Conservation (phyloP, 2,888 invertebrate species). For the Drosophila mimetica region DNA sequence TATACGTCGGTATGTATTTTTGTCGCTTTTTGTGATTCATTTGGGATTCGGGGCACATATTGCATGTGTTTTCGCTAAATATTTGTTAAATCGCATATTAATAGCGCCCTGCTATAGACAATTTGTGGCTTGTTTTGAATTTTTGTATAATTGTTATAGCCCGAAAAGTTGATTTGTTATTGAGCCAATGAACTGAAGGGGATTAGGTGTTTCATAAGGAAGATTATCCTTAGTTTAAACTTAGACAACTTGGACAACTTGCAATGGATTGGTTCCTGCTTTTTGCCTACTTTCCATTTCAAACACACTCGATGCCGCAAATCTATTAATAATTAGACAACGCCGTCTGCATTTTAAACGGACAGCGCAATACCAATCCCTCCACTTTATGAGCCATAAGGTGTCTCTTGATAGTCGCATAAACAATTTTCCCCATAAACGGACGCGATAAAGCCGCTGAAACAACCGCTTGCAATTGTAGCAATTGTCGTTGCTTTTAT, state of each 20-base stretch:
- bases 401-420: slow-evolving; percentile 71
- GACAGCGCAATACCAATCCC: slow-evolving; percentile 1
- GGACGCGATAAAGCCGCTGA: slow-evolving; percentile 28
- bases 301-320: slow-evolving; percentile 41
- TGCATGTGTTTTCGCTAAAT: slow-evolving; percentile 80
- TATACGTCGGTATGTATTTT: no score
- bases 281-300: slow-evolving; percentile 57
- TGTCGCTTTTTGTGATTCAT: slow-evolving; percentile 52
- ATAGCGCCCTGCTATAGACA: slow-evolving; percentile 77
- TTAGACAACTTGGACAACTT: slow-evolving; percentile 15
- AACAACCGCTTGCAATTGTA: slow-evolving; percentile 49
- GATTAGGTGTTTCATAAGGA: neutral
- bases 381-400: slow-evolving; percentile 55
- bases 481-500: slow-evolving; percentile 69
- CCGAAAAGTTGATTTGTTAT: slow-evolving; percentile 16
- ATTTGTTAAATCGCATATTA: slow-evolving; percentile 83
- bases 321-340: slow-evolving; percentile 76
- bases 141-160: slow-evolving; percentile 32
- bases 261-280: slow-evolving; percentile 28
- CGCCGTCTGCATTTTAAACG: slow-evolving; percentile 78
- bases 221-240: neutral
- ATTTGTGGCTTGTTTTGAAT: slow-evolving; percentile 36
- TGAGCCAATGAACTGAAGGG: slow-evolving; percentile 44
- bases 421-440: slow-evolving; percentile 56
- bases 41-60: slow-evolving; percentile 69